Conservation (phyloP, 2,888 invertebrate genomes). For the Agrochola macilenta region DNA sequence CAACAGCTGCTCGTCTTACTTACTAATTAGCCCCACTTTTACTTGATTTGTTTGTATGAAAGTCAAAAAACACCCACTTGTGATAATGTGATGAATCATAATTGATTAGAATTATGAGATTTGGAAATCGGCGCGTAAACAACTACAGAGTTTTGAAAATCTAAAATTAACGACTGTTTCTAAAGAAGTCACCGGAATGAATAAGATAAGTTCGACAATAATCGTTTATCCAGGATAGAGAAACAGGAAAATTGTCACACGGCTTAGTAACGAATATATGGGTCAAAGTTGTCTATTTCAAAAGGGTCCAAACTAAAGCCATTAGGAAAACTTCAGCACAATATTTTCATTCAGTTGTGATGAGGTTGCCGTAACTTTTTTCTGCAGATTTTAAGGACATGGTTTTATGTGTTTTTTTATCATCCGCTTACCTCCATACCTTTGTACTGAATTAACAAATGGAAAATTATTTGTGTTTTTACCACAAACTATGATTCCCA, state of each 20-base stretch:
- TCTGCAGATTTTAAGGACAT: not conserved
- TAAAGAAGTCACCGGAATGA: not conserved
- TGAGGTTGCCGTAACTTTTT: conserved; percentile 9
- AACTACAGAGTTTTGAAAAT: not conserved
- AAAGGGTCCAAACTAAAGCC: conserved; percentile 34
- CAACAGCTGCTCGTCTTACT: conserved; percentile 31
- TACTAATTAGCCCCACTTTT: conserved; percentile 30
- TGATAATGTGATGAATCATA: conserved; percentile 11
- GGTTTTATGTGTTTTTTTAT: conserved; percentile 17
- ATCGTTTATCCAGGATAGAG: conserved; percentile 15
- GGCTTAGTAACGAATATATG: conserved; percentile 27
- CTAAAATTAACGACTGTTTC: not conserved
- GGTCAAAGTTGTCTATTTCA: conserved; percentile 43
- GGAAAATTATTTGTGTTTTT: not conserved
- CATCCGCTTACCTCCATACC: no score
- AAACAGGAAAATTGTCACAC: conserved; percentile 31
- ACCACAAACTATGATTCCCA: not conserved
- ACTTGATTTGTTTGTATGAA: conserved; percentile 12
- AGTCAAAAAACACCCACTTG: conserved; percentile 4
- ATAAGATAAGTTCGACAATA: conserved; percentile 20
- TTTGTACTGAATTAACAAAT: not conserved
- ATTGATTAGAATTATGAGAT: not conserved
- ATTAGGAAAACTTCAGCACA: conserved; percentile 32
- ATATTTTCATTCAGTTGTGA: conserved; percentile 26
- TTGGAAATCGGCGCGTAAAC: not conserved